Conservation (phyloP, 2,797 vertebrate genomes). For the Malurus leucopterus region DNA sequence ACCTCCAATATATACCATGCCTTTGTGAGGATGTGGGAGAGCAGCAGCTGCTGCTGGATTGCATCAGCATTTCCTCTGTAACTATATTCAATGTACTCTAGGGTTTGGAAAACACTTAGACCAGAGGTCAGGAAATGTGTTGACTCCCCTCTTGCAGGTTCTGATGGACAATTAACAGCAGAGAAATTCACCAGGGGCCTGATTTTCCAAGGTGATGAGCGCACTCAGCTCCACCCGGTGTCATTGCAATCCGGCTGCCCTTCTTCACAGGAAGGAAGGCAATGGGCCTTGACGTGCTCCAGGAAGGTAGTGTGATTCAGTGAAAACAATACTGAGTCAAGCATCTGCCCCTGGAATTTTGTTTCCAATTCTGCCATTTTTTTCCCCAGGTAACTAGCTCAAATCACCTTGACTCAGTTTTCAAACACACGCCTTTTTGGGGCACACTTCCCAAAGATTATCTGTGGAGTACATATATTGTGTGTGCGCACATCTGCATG, state of each 20-base stretch:
- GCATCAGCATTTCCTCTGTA: constrained; percentile 25
- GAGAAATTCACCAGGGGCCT: not conserved
- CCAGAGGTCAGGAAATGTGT: constrained; percentile 26
- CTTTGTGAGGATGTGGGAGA: not conserved
- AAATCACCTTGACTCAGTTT: not conserved
- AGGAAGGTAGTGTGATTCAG: not conserved
- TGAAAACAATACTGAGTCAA: not conserved
- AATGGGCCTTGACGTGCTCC: not conserved
- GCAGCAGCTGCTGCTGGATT: not conserved
- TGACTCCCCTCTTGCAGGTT: not conserved
- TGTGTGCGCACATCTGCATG: not conserved
- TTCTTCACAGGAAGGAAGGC: constrained; percentile 48
- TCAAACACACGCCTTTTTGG: not conserved
- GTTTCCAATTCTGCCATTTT: not conserved
- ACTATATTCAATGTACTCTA: not conserved
- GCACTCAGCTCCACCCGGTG: not conserved
- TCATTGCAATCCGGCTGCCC: constrained; percentile 15
- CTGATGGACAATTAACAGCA: not conserved
- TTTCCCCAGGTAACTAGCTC: not conserved
- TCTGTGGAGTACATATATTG: accelerated
- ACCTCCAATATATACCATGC: accelerated
- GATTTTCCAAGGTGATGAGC: not conserved
- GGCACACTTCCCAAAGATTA: not conserved
- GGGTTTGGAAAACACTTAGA: not conserved
- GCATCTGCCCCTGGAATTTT: not conserved